Percentiles rank a stretch among this genome's conserved stretches.
Evolutionary conservation across 92 coral and sea anemone genomes (phyloP).

Genomic region (Heteractis magnifica): DNA sequence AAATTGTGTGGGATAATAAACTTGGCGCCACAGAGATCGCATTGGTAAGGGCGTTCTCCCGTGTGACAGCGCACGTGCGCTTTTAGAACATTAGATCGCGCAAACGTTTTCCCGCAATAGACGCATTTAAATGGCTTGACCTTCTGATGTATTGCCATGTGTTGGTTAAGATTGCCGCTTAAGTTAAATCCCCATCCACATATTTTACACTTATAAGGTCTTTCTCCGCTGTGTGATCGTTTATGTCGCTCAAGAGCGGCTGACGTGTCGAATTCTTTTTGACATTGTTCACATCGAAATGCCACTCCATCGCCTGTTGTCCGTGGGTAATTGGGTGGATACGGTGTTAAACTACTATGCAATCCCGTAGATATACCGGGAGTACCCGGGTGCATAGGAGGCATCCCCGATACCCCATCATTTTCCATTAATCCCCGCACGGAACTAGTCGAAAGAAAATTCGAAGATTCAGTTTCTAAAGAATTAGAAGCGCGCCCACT

Average conservation of each 20-base stretch:
- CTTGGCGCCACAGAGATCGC: constrained; percentile 84
- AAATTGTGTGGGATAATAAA: constrained; percentile 80
- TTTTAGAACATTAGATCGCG: constrained; percentile 89
- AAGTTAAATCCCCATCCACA: constrained; percentile 91
- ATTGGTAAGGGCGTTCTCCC: constrained; percentile 86
- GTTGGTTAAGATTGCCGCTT: constrained; percentile 85
- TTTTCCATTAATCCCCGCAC: constrained; percentile 23
- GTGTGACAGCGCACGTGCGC: constrained; percentile 92
- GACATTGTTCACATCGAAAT: constrained; percentile 62
- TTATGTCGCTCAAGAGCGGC: constrained; percentile 75
- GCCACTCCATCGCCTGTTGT: constrained; percentile 34
- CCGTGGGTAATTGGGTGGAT: constrained; percentile 41
- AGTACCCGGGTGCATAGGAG: constrained; percentile 42
- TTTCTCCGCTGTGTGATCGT: constrained; percentile 80
- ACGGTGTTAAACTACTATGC: constrained; percentile 37
- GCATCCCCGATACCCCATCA: constrained; percentile 29
- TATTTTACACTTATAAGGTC: constrained; percentile 84
- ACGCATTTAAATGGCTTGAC: constrained; percentile 91
- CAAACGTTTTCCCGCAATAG: constrained; percentile 89
- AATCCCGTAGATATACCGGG: constrained; percentile 23
- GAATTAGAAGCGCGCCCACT: neutral
- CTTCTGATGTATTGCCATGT: constrained; percentile 86
- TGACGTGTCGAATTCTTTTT: constrained; percentile 82
- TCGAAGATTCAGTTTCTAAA: constrained; percentile 22
- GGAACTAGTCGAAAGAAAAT: constrained; percentile 34